phyloP scores from a whole-genome alignment of 2,113 vertebrate genomes.

The Brachionichthys hirsutus region DNA sequence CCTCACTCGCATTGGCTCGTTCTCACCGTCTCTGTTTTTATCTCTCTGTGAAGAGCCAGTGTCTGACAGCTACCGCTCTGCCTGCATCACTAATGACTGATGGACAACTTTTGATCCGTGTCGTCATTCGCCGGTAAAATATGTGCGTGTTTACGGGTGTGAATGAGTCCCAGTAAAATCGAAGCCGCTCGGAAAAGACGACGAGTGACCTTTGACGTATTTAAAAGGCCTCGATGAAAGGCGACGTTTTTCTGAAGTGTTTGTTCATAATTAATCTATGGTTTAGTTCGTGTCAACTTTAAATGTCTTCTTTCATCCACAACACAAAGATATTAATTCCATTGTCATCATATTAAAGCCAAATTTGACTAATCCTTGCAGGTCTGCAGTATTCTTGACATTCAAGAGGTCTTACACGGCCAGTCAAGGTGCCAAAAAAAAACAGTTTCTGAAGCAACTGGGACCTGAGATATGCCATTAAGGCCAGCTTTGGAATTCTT shows the following conservation, averaged over 20 bases:
- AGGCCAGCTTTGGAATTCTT: background rate
- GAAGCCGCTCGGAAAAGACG: slow-evolving; percentile 37
- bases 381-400: background rate
- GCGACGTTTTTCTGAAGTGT: slow-evolving; percentile 43
- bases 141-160: slow-evolving; percentile 43
- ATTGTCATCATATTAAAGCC: no score
- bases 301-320: no score
- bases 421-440: slow-evolving; percentile 8
- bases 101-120: slow-evolving; percentile 61
- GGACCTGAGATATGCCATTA: slow-evolving; percentile 1
- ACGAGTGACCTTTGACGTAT: slow-evolving; percentile 51
- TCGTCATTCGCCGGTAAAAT: slow-evolving; percentile 35
- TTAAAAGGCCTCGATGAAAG: slow-evolving; percentile 60
- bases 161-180: slow-evolving; percentile 38
- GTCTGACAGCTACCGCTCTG: slow-evolving; percentile 50
- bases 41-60: slow-evolving; percentile 39
- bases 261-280: background rate
- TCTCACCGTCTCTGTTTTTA: slow-evolving; percentile 43
- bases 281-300: background rate
- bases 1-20: slow-evolving; percentile 31
- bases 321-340: no score
- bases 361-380: no score
- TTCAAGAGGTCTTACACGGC: slow-evolving; percentile 1
- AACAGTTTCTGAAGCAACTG: slow-evolving; percentile 2
- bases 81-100: slow-evolving; percentile 60